Conservation (phyloP, 2,888 invertebrate genomes). For the Synanthedon andrenaeformis region DNA sequence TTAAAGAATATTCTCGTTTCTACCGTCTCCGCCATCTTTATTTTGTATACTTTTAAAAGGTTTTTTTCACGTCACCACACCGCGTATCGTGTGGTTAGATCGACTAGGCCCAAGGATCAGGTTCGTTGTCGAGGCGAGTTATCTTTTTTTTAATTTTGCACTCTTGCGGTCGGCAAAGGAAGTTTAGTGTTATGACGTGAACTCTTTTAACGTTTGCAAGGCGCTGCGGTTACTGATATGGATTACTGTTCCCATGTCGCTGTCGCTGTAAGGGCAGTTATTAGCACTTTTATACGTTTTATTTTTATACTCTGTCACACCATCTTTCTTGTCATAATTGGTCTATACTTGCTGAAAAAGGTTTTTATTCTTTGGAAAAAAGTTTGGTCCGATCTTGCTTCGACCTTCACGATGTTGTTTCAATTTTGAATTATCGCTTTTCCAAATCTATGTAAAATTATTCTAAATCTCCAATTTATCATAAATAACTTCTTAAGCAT, state of each 20-base stretch:
- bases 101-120: conserved; percentile 32
- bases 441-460: too few relatives aligned
- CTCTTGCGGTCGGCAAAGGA: conserved; percentile 52
- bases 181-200: conserved; percentile 30
- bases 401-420: too few relatives aligned
- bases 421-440: too few relatives aligned
- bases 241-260: conserved; percentile 46
- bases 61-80: conserved; percentile 8
- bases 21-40: background rate
- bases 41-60: background rate
- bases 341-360: background rate
- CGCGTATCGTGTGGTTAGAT: conserved; percentile 38
- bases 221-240: conserved; percentile 45
- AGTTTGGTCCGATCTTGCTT: too few relatives aligned
- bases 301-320: conserved; percentile 14
- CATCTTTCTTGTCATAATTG: conserved; percentile 13
- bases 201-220: conserved; percentile 22
- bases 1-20: too few relatives aligned
- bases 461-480: too few relatives aligned
- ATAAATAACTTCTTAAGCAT: too few relatives aligned
- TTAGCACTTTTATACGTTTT: conserved; percentile 10
- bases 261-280: conserved; percentile 7
- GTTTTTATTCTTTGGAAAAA: too few relatives aligned
- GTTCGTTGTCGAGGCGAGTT: conserved; percentile 30
- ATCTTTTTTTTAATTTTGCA: conserved; percentile 25